Percentiles rank a stretch among this genome's conserved stretches.
phyloP scores from a whole-genome alignment of 2,888 invertebrate species.

The Drosophila borealis region DNA sequence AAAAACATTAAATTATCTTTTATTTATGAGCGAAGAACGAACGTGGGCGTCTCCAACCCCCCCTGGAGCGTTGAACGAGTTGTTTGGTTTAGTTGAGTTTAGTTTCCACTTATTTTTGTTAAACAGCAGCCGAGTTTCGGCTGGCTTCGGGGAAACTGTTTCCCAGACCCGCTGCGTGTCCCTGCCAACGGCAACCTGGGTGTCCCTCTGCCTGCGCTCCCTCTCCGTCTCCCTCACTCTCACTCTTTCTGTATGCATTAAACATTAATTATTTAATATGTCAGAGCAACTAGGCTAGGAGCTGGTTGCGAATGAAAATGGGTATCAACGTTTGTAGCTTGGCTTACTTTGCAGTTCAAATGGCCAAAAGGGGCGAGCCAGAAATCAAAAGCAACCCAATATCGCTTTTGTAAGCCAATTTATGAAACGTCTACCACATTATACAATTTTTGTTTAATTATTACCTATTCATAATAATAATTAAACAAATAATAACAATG shows the following conservation, averaged over 20 bases:
- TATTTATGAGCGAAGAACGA: slow-evolving; percentile 59
- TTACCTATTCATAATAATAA: too few species aligned
- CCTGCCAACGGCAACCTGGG: background rate
- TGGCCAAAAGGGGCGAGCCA: slow-evolving; percentile 1
- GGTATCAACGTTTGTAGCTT: slow-evolving; percentile 51
- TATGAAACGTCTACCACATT: too few species aligned
- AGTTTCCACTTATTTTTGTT: slow-evolving; percentile 68
- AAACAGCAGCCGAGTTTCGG: slow-evolving; percentile 61
- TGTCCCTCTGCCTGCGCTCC: background rate
- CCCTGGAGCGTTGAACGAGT: slow-evolving; percentile 29
- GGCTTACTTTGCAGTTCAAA: slow-evolving; percentile 35
- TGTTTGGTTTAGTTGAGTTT: slow-evolving; percentile 45
- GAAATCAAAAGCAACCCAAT: slow-evolving; percentile 1
- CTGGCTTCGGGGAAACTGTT: slow-evolving; percentile 29
- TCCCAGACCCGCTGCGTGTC: background rate
- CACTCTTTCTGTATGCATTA: slow-evolving; percentile 62
- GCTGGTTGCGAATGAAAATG: slow-evolving; percentile 53
- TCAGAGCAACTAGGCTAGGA: slow-evolving; percentile 76
- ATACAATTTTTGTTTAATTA: too few species aligned
- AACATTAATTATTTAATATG: slow-evolving; percentile 79
- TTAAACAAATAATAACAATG: too few species aligned
- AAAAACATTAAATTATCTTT: slow-evolving; percentile 79
- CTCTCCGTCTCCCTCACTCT: slow-evolving; percentile 5
- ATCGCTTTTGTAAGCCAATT: background rate
- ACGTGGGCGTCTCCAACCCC: slow-evolving; percentile 11